Evolutionary conservation across 53 echinoderm and acorn worm genomes (phyloP).

Genomic region (Henricia sp.): DNA sequence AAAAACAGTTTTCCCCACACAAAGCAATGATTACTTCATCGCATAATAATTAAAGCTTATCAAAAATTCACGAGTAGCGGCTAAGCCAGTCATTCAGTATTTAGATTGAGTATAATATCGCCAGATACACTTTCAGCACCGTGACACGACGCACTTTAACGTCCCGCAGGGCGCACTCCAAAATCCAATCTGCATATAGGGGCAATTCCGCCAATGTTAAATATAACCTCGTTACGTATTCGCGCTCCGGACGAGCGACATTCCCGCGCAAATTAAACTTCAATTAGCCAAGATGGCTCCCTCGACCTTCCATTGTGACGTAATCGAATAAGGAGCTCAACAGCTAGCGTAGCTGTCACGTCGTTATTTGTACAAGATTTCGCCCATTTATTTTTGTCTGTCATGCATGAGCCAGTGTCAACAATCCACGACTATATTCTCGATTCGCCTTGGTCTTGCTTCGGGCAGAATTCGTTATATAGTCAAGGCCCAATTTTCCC

Average conservation of each 20-base stretch:
- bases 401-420: neutral
- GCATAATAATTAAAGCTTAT: too few species aligned
- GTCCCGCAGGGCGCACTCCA: neutral
- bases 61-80: too few species aligned
- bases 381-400: neutral
- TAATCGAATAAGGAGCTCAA: constrained; percentile 5
- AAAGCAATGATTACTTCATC: too few species aligned
- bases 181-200: constrained; percentile 5
- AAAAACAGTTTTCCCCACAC: too few species aligned
- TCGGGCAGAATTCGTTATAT: neutral
- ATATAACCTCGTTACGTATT: too few species aligned
- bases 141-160: neutral
- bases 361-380: too few species aligned
- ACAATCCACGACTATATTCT: neutral
- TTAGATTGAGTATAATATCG: too few species aligned
- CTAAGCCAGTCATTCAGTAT: too few species aligned
- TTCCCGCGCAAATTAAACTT: neutral
- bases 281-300: constrained; percentile 24
- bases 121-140: too few species aligned
- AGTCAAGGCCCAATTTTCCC: too few species aligned
- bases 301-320: constrained; percentile 10
- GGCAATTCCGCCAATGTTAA: too few species aligned
- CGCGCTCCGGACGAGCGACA: neutral
- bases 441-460: neutral
- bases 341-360: constrained; percentile 19